Evolutionary conservation across 2,888 invertebrate species (phyloP), one percentile per base, ranked within the genome.

Genomic region (Andrena praecox): DNA sequence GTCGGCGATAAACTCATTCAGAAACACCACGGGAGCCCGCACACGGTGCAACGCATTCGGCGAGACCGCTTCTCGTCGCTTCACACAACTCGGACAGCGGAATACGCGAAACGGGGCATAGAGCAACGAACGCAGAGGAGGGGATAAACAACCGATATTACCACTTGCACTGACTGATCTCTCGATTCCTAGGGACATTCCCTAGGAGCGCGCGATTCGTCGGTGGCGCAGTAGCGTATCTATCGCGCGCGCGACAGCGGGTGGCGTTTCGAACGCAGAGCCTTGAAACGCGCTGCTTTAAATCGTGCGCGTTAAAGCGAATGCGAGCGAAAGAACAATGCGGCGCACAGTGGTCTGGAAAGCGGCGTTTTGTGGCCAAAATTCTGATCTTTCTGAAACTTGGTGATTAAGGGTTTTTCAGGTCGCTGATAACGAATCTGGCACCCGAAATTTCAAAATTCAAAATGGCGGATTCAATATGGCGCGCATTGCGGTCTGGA

Each of bases 91-190:
- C 82, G 74, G 56, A 77, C 64, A 73, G 78, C 73, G 75, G 80
- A 85, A 84, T 84, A 81, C 76, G 82, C 75, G 71, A 80, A 77
- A 84, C 80, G 69, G 80, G 42, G 82, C 84, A 75, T 71, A 71
- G 78, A 85, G 70, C 80, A 75, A 84, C 81, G 84, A 78, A 78
- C 81, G 81, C 68, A 59, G 63, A 67, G 73, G 83, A 56, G 76
- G 83, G 83, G 70, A 80, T 71, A 77, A 83, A 78, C 69, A 78
- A 72, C 82, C 59, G 69, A 82, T 78, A 78, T 77, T 54, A 63
- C 70, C 67, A 69, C 81, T 82, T 68, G 70, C 84, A 63, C 48
- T 27, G 71, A 71, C 54, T 70, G 73, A 72, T 80, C 80, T 74
- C 24, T 70, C 64, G 68, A 80, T 60, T 80, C 68, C 84, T 84